phyloP scores from a whole-genome alignment of 2,888 invertebrate genomes.

The Rhimphoctona megacephalus region DNA sequence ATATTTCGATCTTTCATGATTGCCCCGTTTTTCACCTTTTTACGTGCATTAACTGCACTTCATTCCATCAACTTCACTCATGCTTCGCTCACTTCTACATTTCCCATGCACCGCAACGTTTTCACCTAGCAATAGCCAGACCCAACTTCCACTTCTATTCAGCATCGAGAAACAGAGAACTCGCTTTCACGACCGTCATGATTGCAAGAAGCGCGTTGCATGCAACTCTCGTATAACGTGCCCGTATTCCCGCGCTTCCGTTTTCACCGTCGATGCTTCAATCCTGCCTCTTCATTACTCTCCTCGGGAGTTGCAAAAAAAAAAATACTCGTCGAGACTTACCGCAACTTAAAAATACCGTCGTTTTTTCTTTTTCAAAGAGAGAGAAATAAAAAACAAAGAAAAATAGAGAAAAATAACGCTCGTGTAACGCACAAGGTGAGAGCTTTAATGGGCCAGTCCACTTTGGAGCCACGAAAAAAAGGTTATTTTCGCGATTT shows the following conservation, averaged over 20 bases:
- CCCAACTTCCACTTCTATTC: constrained; percentile 57
- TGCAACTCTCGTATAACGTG: constrained; percentile 47
- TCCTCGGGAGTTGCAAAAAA: constrained; percentile 9
- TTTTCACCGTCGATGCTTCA: constrained; percentile 61
- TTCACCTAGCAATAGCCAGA: constrained; percentile 7
- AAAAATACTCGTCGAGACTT: constrained; percentile 60
- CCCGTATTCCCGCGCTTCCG: constrained; percentile 58
- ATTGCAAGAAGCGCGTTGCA: constrained; percentile 37
- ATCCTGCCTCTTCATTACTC: constrained; percentile 22
- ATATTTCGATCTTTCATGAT: not conserved
- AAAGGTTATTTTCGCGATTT: too few species aligned
- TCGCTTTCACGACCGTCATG: constrained; percentile 60
- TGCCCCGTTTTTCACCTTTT: not conserved
- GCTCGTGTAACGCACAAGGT: constrained; percentile 65
- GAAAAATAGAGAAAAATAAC: not conserved
- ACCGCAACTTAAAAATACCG: constrained; percentile 16
- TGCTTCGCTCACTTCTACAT: constrained; percentile 15
- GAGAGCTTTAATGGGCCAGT: constrained; percentile 61
- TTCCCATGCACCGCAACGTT: constrained; percentile 35
- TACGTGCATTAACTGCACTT: not conserved
- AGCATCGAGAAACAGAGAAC: constrained; percentile 23
- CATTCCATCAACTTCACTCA: not conserved
- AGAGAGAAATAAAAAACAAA: not conserved
- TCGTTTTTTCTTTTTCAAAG: constrained; percentile 7
- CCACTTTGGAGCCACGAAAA: too few species aligned